phyloP scores from a whole-genome alignment of 2,797 vertebrate species.

The Diglossa cyanea region DNA sequence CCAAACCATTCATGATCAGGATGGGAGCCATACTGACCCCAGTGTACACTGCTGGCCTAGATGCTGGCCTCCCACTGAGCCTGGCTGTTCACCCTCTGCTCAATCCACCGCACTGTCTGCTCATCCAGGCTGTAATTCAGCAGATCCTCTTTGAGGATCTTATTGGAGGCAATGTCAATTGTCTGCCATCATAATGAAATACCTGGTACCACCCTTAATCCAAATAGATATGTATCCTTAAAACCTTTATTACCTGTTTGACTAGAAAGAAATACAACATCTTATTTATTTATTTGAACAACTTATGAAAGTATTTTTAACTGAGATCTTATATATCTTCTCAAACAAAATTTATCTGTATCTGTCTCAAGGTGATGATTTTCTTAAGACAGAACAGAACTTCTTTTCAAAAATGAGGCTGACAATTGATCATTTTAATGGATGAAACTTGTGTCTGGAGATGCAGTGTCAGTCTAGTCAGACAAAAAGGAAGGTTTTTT shows the following conservation, averaged over 20 bases:
- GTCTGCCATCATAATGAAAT: background rate
- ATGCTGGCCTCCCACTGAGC: background rate
- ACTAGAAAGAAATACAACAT: background rate
- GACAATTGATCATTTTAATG: background rate
- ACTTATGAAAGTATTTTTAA: background rate
- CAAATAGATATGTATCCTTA: background rate
- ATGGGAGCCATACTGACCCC: background rate
- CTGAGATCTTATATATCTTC: background rate
- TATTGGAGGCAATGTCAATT: background rate
- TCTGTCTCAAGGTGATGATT: background rate
- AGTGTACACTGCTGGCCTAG: no score
- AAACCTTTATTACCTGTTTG: background rate
- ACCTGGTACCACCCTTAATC: background rate
- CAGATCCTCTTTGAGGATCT: background rate
- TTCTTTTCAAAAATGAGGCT: background rate
- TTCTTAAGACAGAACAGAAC: background rate
- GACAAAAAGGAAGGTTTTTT: rapidly evolving
- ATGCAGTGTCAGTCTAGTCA: background rate
- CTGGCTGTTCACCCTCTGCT: rapidly evolving
- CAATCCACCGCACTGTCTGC: background rate
- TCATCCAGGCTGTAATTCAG: background rate
- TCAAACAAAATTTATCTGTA: background rate
- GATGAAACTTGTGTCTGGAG: background rate
- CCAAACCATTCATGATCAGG: background rate
- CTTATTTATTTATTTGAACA: background rate